Evolutionary conservation across 2,888 invertebrate species (phyloP), one percentile per base, ranked within the genome.

Genomic region (Antheraea yamamai): DNA sequence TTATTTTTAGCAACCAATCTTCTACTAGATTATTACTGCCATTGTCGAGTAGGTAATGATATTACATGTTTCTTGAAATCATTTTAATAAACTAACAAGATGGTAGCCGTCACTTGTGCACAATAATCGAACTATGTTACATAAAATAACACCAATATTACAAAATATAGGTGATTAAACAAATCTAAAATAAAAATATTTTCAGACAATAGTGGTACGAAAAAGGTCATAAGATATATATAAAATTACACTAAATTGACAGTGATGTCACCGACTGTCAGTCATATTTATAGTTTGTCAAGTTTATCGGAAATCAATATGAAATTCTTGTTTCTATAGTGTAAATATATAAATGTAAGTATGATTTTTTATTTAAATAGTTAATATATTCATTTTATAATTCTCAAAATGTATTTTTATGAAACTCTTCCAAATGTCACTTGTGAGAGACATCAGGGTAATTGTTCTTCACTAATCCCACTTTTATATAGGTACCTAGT

Each of bases 321-420:
- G 12, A 68, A 68, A 68, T 68, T 68, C 30, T 68, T 30, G 68
- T 68, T 18, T 68, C 7, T 30, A 6, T 64, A 68, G 68, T 68
- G 68, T 18, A 30, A 20, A 68, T 26, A 68, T 30, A 35, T 3
- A 30, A 18, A 68, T 35, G 68, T 68, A 20, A 68, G 68, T 35
- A 18, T 30, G 7, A 18, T 68, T 68, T 1, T 1, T 68, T 68
- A 23, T 12, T 12, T 61, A 8, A 61, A 23, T 20, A 10, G 30
- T 2, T 30, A 58, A 20, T 3, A 20, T 58, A 55, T 58, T 58
- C 58, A 23, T 23, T 61, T 61, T 23, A 23, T 61, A 61, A 61
- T 23, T 61, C 10, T 61, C 0, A 20, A 14, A 55, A 18, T 55
- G 2, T 55, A 20, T 20, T 16, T 7, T 14, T 4, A 18, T 52